Percentiles rank a stretch among this genome's conserved stretches.
Evolutionary conservation across 2,797 vertebrate species (phyloP).

Genomic region (Fringilla coelebs): DNA sequence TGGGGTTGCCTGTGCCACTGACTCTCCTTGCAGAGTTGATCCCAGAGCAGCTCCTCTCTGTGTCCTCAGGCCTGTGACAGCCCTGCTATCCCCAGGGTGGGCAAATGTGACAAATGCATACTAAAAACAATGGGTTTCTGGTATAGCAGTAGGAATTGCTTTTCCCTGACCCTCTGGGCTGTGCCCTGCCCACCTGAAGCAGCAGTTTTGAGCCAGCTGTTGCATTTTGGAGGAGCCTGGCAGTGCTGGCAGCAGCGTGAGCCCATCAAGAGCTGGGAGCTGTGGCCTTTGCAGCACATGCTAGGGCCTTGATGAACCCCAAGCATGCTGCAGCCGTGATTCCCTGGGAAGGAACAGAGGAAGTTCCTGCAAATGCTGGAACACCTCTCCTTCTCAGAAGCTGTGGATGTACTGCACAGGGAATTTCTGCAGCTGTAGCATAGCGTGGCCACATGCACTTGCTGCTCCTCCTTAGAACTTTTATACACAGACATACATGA

Average conservation of each 20-base stretch:
- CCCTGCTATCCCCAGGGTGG: neutral
- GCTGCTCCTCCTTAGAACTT: neutral
- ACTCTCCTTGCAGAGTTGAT: neutral
- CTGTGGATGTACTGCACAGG: neutral
- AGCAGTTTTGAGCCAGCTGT: neutral
- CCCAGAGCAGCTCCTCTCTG: neutral
- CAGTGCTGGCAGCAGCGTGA: neutral
- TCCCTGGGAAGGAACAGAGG: neutral
- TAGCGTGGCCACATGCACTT: accelerated
- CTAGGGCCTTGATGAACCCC: neutral
- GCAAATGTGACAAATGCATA: neutral
- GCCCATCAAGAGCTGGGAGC: neutral
- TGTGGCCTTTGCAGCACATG: neutral
- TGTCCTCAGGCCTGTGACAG: neutral
- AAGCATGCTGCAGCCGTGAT: accelerated
- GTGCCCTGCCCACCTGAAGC: neutral
- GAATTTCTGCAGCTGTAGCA: neutral
- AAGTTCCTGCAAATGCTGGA: neutral
- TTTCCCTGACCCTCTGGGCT: neutral
- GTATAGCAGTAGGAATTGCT: neutral
- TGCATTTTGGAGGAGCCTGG: neutral
- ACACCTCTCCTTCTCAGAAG: neutral
- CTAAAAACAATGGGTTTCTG: neutral
- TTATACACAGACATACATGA: accelerated
- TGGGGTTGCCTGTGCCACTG: neutral